A percentile compares a stretch with the other conserved stretches of the same genome.
Conservation (phyloP, 1,140 invertebrate species). For the Drosophila prosaltans region DNA sequence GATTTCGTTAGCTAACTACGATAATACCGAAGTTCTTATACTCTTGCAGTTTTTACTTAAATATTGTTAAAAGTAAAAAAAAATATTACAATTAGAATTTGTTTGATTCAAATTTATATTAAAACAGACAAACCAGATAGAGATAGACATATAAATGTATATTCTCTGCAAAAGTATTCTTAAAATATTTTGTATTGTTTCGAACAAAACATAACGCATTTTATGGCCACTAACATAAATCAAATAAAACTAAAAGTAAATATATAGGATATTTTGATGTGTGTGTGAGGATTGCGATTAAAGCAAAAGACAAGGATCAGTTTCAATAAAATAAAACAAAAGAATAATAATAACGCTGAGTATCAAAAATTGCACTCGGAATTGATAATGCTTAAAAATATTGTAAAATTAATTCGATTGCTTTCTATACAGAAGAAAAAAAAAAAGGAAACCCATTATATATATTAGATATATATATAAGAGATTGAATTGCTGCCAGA, state of each 20-base stretch:
- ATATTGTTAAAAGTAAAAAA: no score
- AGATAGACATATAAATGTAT: background rate
- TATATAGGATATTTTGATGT: slow-evolving; percentile 19
- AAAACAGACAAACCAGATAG: no score
- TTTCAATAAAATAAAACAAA: background rate
- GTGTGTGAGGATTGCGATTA: slow-evolving; percentile 17
- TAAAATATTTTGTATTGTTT: slow-evolving; percentile 31
- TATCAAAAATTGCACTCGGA: slow-evolving; percentile 22
- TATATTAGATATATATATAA: slow-evolving; percentile 10
- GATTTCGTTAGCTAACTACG: background rate
- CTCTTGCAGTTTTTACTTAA: background rate
- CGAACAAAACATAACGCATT: slow-evolving; percentile 52
- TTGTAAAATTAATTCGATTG: background rate
- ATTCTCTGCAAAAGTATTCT: background rate
- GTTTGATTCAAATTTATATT: no score
- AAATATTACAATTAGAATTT: no score
- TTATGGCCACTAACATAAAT: slow-evolving; percentile 63
- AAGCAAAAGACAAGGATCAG: background rate
- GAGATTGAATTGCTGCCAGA: no score
- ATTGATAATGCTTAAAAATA: slow-evolving; percentile 8
- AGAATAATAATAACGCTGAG: background rate
- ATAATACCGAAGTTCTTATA: background rate
- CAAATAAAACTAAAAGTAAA: slow-evolving; percentile 31
- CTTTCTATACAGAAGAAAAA: slow-evolving; percentile 32
- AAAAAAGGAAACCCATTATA: background rate